Conservation (phyloP, 1,140 invertebrate species). For the Adoxophyes honmai region DNA sequence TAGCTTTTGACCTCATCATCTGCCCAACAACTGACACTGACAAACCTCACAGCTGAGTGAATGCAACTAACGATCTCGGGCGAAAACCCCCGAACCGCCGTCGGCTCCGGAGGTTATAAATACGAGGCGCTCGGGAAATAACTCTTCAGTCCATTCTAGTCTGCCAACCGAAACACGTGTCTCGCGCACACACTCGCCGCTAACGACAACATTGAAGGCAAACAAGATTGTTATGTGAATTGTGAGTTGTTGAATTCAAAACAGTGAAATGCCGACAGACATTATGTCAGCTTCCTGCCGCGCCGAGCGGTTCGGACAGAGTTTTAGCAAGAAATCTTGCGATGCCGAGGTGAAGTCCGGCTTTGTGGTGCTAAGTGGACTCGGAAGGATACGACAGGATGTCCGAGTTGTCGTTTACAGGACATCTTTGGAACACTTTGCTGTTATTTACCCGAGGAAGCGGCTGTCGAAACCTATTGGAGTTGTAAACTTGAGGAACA, state of each 20-base stretch:
- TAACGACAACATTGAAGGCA: background rate
- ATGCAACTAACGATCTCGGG: slow-evolving; percentile 19
- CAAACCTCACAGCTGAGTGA: slow-evolving; percentile 11
- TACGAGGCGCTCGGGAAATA: slow-evolving; percentile 6
- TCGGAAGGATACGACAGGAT: slow-evolving; percentile 78
- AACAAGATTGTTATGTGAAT: slow-evolving; percentile 36
- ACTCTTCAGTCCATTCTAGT: slow-evolving; percentile 6
- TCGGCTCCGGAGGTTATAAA: slow-evolving; percentile 16
- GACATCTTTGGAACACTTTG: slow-evolving; percentile 82
- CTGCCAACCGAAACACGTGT: background rate
- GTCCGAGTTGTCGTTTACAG: slow-evolving; percentile 82
- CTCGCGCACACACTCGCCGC: background rate
- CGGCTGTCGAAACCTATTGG: slow-evolving; percentile 80
- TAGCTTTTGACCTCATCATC: slow-evolving; percentile 2
- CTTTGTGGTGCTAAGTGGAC: slow-evolving; percentile 79
- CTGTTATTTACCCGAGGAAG: slow-evolving; percentile 82
- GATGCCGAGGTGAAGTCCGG: slow-evolving; percentile 82
- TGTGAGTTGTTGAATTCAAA: slow-evolving; percentile 33
- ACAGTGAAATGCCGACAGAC: slow-evolving; percentile 63
- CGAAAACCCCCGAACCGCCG: slow-evolving; percentile 6
- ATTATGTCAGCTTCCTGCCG: slow-evolving; percentile 52
- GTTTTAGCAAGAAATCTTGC: slow-evolving; percentile 63
- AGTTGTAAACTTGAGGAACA: slow-evolving; percentile 81
- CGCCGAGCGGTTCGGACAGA: slow-evolving; percentile 43
- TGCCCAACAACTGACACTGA: background rate